These are phyloP conservation scores for Fulmarus glacialis DNA, from an alignment of 2,113 vertebrate genomes.

Conservation along the genomic window DNA sequence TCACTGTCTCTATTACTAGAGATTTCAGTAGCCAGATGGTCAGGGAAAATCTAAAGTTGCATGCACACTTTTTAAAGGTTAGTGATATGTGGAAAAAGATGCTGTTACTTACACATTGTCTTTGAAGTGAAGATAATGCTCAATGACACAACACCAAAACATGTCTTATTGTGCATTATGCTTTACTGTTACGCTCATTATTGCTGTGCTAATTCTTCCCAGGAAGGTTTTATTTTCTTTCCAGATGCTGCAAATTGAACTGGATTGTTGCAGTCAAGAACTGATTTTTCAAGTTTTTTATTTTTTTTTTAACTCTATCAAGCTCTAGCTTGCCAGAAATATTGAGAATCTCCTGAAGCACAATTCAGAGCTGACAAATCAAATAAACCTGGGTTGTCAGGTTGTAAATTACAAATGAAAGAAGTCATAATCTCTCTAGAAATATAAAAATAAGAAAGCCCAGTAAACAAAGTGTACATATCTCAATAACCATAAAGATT, in stretches of 20 bases:
- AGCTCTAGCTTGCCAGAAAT: neutral
- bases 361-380: neutral
- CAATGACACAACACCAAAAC: constrained; percentile 42
- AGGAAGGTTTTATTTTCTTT: constrained; percentile 42
- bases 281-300: neutral
- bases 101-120: neutral
- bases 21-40: constrained; percentile 23
- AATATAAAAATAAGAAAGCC: neutral
- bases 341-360: neutral
- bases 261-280: neutral
- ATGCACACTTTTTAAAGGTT: constrained; percentile 9
- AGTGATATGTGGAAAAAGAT: constrained; percentile 1
- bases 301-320: neutral
- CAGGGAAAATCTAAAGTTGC: constrained; percentile 28
- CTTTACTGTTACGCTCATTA: neutral
- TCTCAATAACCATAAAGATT: neutral
- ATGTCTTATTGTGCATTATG: neutral
- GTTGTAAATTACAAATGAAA: neutral
- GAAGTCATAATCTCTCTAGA: neutral
- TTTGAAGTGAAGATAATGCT: constrained; percentile 27
- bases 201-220: constrained; percentile 28
- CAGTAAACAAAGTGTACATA: neutral
- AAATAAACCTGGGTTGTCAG: neutral
- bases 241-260: constrained; percentile 23
- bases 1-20: neutral